Base-by-base conservation (phyloP, 1,140 invertebrate genomes). In the Spodoptera litura region DNA sequence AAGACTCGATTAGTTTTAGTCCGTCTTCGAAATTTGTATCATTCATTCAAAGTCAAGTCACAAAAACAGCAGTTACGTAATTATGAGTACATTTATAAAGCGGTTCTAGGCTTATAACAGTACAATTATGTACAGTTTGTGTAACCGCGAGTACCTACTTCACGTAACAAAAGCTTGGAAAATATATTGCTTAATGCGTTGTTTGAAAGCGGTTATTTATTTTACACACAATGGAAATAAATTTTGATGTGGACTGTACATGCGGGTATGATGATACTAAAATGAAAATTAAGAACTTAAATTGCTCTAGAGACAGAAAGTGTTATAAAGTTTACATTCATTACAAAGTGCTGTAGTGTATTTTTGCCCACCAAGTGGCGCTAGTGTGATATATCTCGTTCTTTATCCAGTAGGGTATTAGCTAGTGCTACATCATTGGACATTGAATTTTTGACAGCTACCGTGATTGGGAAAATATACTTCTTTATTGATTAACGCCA, bases 181-280 rank as follows among this genome's bases (percentile, higher is more conserved):
- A 77, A 77, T 70, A 77, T 77, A 68, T 77, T 68, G 35, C 75
- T 77, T 70, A 77, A 68, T 70, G 75, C 52, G 51, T 68, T 77
- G 38, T 59, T 77, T 58, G 52, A 77, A 53, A 25, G 38, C n/a
- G 52, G 44, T 77, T 77, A 68, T 77, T 77, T 70, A 77, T 68
- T 66, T 66, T 49, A 56, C 31, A 66, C 62, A 66, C 61, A 77
- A 68, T 55, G 35, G 62, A 68, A 64, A 52, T 44, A 52, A 10
- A 59, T 73, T 58, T 73, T 73, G 72, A 62, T 62, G 58, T 44
- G 38, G 51, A 72, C 68, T 64, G 64, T 68, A 68, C 64, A 31
- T 53, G 20, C 12, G 64, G 49, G 64, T 52, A 5, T 25, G 25
- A 68, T n/a, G 64, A 20, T 31, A 13, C 20, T 68, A 68, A 51